Base-by-base conservation (phyloP, 2,888 invertebrate genomes). In the Baronia brevicornis region DNA sequence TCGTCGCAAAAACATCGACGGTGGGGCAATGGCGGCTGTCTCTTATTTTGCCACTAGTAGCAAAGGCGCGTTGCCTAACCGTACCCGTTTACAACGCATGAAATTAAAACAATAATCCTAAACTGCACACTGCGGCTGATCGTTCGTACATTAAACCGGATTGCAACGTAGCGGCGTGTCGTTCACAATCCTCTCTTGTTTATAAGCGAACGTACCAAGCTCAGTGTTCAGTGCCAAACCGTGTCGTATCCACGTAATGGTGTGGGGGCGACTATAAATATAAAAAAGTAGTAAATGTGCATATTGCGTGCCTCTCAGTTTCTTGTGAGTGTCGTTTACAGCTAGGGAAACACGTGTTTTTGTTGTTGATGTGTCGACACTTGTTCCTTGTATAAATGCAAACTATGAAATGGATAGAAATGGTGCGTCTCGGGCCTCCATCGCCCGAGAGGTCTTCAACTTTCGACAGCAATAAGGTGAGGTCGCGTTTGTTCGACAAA, bases 351-450 rank as follows among this genome's bases (percentile, higher is more conserved):
- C 22, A 27, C 36, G 28, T 41, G 12, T 18, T 20, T 26, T 20
- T 36, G 23, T 20, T 27, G 26, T 41, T 44, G 26, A 44, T 46
- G 47, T 35, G 28, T 19, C 43, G 18, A 25, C 25, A 44, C 35
- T 31, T 22, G 28, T 31, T 28, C 12, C 22, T n/a, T 11, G 40
- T 33, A 43, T 54, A 59, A 55, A 82, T 80, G 79, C 77, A 79
- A 61, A 70, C 78, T 54, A 71, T 80, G 59, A 80, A 79, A 60
- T 80, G 73, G 71, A 78, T 79, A 63, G 82, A 80, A 51, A 79
- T 82, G 82, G 79, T 80, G 55, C 69, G 69, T 39, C 69, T 80
- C 41, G 75, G 73, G 35, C 70, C 75, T 7, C 44, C 55, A 38
- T 44, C 57, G 32, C 45, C 44, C 60, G 73, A 71, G 50, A 63